Conservation (phyloP, 2,888 invertebrate genomes). For the Lithosia quadra region DNA sequence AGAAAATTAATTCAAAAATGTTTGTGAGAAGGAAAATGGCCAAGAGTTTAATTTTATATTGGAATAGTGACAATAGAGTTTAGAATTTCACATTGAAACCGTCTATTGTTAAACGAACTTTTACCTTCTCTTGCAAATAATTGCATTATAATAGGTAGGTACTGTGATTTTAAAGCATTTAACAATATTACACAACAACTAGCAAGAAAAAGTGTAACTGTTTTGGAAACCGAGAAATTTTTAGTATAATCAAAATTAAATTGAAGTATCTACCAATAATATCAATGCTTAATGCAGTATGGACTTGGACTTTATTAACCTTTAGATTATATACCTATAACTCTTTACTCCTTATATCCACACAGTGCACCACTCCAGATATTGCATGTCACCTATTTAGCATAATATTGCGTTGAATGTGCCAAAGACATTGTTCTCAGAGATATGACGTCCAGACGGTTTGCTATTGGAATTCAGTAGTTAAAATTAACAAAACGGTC, state of each 20-base stretch:
- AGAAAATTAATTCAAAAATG: conserved; percentile 60
- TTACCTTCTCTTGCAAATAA: conserved; percentile 24
- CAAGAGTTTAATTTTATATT: conserved; percentile 47
- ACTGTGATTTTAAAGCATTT: too few species aligned
- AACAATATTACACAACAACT: too few species aligned
- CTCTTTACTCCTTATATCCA: background rate
- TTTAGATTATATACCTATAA: too few species aligned
- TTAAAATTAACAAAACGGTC: background rate
- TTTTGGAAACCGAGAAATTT: too few species aligned
- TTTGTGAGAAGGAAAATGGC: conserved; percentile 41
- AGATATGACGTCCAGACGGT: conserved; percentile 1
- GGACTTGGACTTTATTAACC: too few species aligned
- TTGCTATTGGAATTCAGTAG: background rate
- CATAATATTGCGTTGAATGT: background rate
- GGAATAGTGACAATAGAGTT: conserved; percentile 39
- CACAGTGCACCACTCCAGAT: background rate
- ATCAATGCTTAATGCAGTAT: too few species aligned
- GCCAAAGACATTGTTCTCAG: background rate
- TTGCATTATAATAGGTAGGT: background rate
- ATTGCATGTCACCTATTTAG: background rate
- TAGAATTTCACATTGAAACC: conserved; percentile 23
- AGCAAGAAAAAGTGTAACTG: too few species aligned
- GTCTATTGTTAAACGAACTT: conserved; percentile 8
- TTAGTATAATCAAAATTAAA: too few species aligned
- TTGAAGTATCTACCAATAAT: too few species aligned